Evolutionary conservation across 2,888 invertebrate species (phyloP).

Genomic region (Pheosia gnoma): DNA sequence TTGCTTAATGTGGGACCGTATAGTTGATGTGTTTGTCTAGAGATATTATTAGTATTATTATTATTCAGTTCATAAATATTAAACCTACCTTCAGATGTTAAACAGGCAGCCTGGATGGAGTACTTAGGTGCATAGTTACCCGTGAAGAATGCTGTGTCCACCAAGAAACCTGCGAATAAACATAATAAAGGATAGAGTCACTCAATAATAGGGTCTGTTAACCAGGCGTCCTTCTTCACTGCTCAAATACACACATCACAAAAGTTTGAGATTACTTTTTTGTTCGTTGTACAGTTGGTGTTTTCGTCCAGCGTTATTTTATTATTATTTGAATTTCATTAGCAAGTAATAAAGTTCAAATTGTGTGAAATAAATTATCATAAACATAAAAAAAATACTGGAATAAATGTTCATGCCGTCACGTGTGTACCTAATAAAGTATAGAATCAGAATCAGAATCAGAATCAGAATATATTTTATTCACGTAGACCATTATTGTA

Average conservation of each 20-base stretch:
- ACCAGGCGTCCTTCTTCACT: constrained; percentile 1
- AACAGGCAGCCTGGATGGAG: constrained; percentile 84
- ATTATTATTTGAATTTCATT: not conserved
- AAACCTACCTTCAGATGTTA: constrained; percentile 77
- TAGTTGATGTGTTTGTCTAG: too few species aligned
- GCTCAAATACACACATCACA: not conserved
- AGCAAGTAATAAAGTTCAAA: not conserved
- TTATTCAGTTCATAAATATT: not conserved
- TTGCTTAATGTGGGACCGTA: too few species aligned
- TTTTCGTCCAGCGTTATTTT: not conserved
- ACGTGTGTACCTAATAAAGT: too few species aligned
- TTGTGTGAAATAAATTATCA: not conserved
- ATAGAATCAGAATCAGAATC: too few species aligned
- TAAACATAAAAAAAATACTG: not conserved
- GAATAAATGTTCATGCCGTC: not conserved
- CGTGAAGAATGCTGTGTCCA: constrained; percentile 86
- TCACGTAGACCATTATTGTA: too few species aligned
- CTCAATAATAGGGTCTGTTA: constrained; percentile 4
- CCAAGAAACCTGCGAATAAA: constrained; percentile 64
- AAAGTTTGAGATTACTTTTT: too few species aligned
- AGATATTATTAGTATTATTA: not conserved
- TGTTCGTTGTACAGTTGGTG: too few species aligned
- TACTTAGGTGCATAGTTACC: constrained; percentile 86
- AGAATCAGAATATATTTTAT: too few species aligned
- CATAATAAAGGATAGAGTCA: too few species aligned